Base-by-base conservation (phyloP, 2,797 vertebrate genomes). In the Manis crassicaudata region DNA sequence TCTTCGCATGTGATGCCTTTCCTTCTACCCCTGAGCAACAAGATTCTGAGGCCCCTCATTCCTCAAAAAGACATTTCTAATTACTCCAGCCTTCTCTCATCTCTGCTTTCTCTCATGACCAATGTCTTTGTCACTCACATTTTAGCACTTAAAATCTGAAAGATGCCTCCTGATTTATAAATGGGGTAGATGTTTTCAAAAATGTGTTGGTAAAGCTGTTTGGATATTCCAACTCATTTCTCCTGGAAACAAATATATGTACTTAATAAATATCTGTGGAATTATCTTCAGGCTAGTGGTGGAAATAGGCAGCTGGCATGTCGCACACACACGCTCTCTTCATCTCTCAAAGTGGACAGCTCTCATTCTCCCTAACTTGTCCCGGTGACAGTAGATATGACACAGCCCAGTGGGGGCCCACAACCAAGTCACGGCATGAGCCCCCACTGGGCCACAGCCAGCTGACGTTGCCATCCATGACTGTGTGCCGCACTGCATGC, bases 141-240 rank as follows among this genome's bases (percentile, higher is more conserved):
- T 32, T 62, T 85, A 81, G 23, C 35, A 6, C 43, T 92, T 40
- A 76, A 17, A 75, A 73, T 87, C 75, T 87, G 82, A 70, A 97
- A 60, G 43, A 40, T 6, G 27, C 25, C 21, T 56, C 46, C n/a
- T 79, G 32, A 43, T 32, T 37, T 85, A 63, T 52, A n/a, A 65
- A 76, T 37, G 32, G 23, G 16, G 27, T 5, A 46, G 21, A 20
- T 70, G 17, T 70, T 95, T 86, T 52, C 40, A 65, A 58, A 84
- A 82, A 18, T 40, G 20, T 79, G 46, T 88, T 67, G 73, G 46
- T 73, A 37, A 88, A 63, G 32, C 25, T 65, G 14, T 65, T 76
- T 46, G 17, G 13, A 35, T 67, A 52, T 67, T 83, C 86, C 32
- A 58, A 73, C 73, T 37, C 67, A 85, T 90, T 94, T 92, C 54